A percentile compares a stretch with the other conserved stretches of the same genome.
Evolutionary conservation across 2,113 vertebrate species (phyloP).

Genomic region (Accipiter cooperii): DNA sequence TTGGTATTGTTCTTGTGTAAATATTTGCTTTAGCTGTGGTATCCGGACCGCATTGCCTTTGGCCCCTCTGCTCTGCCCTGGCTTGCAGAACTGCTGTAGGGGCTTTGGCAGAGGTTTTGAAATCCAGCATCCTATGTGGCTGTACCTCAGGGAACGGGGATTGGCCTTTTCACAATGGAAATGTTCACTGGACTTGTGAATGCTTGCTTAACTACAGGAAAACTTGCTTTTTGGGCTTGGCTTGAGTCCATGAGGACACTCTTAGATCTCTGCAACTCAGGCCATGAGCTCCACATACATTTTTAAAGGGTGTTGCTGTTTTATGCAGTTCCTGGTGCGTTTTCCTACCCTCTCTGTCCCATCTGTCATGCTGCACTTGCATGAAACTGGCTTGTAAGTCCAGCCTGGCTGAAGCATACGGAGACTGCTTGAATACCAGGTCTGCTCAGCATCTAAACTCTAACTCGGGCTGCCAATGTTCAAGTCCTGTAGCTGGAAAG

Average conservation of each 20-base stretch:
- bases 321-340: background rate
- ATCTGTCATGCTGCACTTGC: background rate
- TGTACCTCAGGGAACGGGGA: background rate
- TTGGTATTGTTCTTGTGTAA: background rate
- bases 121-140: background rate
- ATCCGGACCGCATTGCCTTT: background rate
- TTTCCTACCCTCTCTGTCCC: background rate
- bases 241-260: background rate
- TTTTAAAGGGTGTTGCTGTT: background rate
- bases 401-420: background rate
- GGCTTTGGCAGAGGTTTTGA: background rate
- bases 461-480: background rate
- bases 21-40: background rate
- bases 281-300: fast-evolving
- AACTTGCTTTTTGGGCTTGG: background rate
- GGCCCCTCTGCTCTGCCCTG: fast-evolving
- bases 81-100: background rate
- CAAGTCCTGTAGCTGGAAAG: background rate
- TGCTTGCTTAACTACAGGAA: background rate
- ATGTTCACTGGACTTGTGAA: background rate
- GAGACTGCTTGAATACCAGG: background rate
- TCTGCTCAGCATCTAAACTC: background rate
- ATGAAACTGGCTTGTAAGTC: background rate
- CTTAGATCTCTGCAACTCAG: background rate
- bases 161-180: background rate